These are phyloP conservation scores for Ondatra zibethicus DNA, from an alignment of 2,113 vertebrate genomes.

Conservation along the genomic window DNA sequence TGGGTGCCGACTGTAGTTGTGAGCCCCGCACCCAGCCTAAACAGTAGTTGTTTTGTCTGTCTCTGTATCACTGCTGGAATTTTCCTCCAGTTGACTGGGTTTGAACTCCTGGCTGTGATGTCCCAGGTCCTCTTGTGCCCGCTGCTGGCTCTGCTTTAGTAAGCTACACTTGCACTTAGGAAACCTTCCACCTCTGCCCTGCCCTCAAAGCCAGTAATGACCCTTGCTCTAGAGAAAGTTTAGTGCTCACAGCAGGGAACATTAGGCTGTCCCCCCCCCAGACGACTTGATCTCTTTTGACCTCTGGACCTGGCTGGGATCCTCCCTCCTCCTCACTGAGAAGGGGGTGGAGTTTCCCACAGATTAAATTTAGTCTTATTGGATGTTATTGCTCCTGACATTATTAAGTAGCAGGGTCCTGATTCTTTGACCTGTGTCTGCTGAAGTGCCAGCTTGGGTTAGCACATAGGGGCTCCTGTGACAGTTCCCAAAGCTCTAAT, in stretches of 20 bases:
- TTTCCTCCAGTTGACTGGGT: neutral
- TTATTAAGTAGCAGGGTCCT: neutral
- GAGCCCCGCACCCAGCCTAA: neutral
- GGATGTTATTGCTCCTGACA: neutral
- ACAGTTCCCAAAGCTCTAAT: neutral
- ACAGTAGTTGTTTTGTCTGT: neutral
- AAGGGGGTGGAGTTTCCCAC: neutral
- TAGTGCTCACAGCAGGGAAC: neutral
- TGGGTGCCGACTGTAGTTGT: neutral
- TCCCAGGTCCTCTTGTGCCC: neutral
- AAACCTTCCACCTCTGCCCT: neutral
- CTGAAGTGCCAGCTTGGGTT: neutral
- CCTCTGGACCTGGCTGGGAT: neutral
- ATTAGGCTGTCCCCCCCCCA: neutral
- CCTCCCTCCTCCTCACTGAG: neutral
- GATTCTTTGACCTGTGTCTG: neutral
- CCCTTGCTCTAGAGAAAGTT: neutral
- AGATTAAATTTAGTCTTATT: neutral
- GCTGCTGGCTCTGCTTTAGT: neutral
- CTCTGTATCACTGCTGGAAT: neutral
- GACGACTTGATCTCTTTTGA: neutral
- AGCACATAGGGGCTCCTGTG: neutral
- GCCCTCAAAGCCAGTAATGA: no score
- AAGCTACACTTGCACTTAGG: neutral
- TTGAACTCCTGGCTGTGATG: neutral